Conservation (phyloP, 2,113 vertebrate species). For the Microcebus murinus region DNA sequence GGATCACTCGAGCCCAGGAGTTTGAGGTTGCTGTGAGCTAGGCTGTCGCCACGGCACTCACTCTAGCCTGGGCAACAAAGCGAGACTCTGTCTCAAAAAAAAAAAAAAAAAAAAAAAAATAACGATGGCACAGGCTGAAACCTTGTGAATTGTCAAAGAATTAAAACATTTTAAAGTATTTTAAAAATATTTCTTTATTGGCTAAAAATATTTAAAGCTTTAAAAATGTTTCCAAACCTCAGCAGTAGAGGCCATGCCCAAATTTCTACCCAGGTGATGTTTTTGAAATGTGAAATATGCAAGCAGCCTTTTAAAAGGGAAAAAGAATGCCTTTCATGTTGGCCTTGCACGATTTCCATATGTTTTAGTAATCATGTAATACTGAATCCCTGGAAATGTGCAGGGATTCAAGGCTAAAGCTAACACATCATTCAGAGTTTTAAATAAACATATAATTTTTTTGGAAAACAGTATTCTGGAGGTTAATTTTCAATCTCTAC, state of each 20-base stretch:
- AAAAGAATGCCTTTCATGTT: background rate
- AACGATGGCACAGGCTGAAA: background rate
- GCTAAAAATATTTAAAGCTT: slow-evolving; percentile 31
- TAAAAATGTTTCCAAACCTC: slow-evolving; percentile 1
- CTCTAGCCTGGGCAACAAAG: no score
- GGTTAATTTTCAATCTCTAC: background rate
- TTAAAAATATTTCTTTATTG: background rate
- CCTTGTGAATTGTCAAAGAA: background rate
- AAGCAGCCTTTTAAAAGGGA: background rate
- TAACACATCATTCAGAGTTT: background rate
- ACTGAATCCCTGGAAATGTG: background rate
- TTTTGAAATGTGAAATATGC: background rate
- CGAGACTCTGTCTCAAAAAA: no score
- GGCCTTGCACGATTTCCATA: background rate
- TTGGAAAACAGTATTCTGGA: background rate
- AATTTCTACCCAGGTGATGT: background rate
- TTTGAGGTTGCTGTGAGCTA: no score
- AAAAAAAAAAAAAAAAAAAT: no score
- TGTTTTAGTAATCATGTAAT: background rate
- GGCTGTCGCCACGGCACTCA: no score
- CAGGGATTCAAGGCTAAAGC: background rate
- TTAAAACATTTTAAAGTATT: background rate
- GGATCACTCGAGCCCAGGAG: no score
- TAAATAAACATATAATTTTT: background rate
- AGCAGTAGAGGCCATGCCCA: background rate